phyloP scores from a whole-genome alignment of 1,140 invertebrate genomes.

The Heterodera carotae region DNA sequence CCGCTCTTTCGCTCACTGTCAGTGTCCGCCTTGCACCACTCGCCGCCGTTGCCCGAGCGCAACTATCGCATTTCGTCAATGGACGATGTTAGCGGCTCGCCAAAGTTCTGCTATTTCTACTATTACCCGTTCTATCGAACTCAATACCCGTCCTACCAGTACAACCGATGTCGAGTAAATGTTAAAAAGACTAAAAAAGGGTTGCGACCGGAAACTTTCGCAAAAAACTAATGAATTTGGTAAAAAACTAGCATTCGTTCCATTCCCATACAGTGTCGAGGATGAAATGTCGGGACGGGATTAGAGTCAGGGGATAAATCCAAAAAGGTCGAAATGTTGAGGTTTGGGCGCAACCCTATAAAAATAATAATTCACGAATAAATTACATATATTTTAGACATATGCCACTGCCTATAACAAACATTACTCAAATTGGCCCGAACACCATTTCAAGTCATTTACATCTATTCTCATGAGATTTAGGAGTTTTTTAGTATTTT shows the following conservation, averaged over 20 bases:
- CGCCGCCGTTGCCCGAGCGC: conserved; percentile 9
- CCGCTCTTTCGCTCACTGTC: conserved; percentile 16
- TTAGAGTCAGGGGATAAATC: no score
- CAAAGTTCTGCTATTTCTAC: conserved; percentile 20
- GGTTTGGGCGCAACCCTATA: no score
- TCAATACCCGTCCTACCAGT: conserved; percentile 28
- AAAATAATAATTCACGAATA: background rate
- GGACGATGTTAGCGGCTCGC: conserved; percentile 27
- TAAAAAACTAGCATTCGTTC: no score
- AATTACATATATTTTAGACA: background rate
- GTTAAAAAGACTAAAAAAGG: no score
- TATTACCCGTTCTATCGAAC: conserved; percentile 26
- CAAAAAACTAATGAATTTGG: no score
- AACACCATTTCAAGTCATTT: conserved; percentile 28
- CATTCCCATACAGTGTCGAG: no score
- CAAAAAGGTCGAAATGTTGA: no score
- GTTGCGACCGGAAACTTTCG: background rate
- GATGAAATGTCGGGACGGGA: no score
- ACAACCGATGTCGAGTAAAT: conserved; percentile 16
- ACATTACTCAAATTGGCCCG: conserved; percentile 31
- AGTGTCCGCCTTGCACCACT: conserved; percentile 10
- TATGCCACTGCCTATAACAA: conserved; percentile 20
- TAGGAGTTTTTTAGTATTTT: background rate
- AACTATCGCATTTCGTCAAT: conserved; percentile 18
- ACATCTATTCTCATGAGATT: background rate